Conservation (phyloP, 2,113 vertebrate genomes). For the Macaca nemestrina region DNA sequence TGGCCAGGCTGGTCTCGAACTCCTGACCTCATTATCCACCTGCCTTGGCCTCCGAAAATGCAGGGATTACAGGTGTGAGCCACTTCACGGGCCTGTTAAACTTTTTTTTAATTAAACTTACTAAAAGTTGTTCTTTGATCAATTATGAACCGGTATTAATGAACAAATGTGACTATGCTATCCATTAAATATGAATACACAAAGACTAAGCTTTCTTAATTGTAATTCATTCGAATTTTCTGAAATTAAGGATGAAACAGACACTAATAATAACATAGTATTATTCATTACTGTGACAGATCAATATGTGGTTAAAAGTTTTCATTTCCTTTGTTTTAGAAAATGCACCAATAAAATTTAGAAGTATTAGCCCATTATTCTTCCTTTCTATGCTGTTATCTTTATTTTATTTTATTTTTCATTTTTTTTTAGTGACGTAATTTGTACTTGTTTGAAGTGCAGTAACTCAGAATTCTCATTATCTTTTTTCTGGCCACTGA, state of each 20-base stretch:
- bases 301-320: background rate
- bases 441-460: background rate
- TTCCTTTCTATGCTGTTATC: background rate
- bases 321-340: constrained; percentile 16
- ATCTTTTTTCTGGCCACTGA: background rate
- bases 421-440: background rate
- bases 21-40: too few relatives aligned
- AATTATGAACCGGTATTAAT: background rate
- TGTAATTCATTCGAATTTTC: background rate
- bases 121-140: background rate
- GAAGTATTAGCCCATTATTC: background rate
- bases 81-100: background rate
- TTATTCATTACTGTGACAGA: background rate
- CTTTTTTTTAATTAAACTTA: background rate
- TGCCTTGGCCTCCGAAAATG: too few relatives aligned
- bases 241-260: background rate
- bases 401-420: background rate
- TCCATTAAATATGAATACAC: background rate
- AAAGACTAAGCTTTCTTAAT: background rate
- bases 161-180: background rate
- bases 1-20: too few relatives aligned
- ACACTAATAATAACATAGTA: background rate
- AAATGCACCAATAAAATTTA: background rate
- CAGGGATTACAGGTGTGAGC: too few relatives aligned
- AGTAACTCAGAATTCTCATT: background rate